These are phyloP conservation scores for Lapara coniferarum DNA, from an alignment of 2,888 invertebrate species.

Conservation along the genomic window DNA sequence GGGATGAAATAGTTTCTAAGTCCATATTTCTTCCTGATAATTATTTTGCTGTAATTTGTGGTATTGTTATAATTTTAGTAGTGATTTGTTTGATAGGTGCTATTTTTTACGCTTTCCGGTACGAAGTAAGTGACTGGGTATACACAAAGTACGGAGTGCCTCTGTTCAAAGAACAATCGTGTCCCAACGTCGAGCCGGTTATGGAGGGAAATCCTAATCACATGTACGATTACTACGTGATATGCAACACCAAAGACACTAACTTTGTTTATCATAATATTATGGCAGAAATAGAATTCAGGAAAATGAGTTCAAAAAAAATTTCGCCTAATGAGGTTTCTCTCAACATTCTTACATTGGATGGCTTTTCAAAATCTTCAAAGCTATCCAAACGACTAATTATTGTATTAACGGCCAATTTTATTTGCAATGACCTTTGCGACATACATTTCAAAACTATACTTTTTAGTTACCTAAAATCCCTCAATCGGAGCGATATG, in stretches of 20 bases:
- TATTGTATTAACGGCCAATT: conserved; percentile 85
- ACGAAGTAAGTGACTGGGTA: conserved; percentile 91
- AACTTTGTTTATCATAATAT: conserved; percentile 87
- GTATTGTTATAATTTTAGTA: conserved; percentile 87
- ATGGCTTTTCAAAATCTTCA: conserved; percentile 75
- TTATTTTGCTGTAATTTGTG: conserved; percentile 89
- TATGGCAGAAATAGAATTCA: conserved; percentile 88
- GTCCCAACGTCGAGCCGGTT: conserved; percentile 82
- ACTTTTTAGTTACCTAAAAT: conserved; percentile 78
- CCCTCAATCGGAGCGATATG: conserved; percentile 73
- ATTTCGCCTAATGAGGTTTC: conserved; percentile 86
- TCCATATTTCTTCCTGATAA: conserved; percentile 86
- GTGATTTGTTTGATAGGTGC: conserved; percentile 88
- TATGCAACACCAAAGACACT: conserved; percentile 92
- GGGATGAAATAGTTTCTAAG: conserved; percentile 81
- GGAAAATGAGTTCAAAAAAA: conserved; percentile 88
- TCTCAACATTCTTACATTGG: conserved; percentile 84
- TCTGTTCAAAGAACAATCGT: conserved; percentile 89
- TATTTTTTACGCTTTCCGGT: conserved; percentile 89
- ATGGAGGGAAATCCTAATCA: conserved; percentile 87
- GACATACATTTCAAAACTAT: conserved; percentile 80
- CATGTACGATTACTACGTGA: conserved; percentile 93
- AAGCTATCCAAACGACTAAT: conserved; percentile 80
- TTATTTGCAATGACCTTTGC: conserved; percentile 75
- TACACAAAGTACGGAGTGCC: conserved; percentile 91